Evolutionary conservation across 30 jellyfish, hydroid and myxozoan species (phyloP), one percentile per base, ranked within the genome.

Genomic region (Hydractinia symbiolongicarpus): DNA sequence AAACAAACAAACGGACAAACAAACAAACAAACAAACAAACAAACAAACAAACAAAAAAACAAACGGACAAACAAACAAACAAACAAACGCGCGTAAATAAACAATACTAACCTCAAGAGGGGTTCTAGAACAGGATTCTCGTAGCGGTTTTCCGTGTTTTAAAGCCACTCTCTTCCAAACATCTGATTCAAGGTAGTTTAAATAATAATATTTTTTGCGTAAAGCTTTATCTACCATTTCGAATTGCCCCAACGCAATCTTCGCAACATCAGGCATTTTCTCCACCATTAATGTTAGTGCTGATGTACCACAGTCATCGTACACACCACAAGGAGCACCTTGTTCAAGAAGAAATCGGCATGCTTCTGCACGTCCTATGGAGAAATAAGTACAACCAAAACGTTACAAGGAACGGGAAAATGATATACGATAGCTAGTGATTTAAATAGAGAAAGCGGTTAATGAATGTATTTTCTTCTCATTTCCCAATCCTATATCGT

Each of bases 261-360:
- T 81, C n/a, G 96, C 99, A 54, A 94, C 95, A 72, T 94, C 96
- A 0, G 99, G 99, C 99, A 88, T 94, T 82, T 88, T 94, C 54
- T 78, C 92, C 3, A 88, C 72, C 96, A 94, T 86, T 21, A 79
- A 40, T 11, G 93, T 50, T 60, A 94, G 61, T 8, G 93, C 94
- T 6, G 95, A 82, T 17, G 89, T 88, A 5, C 99, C 99, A 54
- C 86, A 70, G 55, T 85, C 94, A 82, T 94, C 96, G 77, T 67
- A 87, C 50, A 94, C 95, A 9, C 99, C 99, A 11, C 89, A 95
- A 5, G 99, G 99, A 4, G 96, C 96, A 4, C 96, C 99, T 40
- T 81, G 80, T 67, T 82, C 90, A 55, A 93, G 77, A 52, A 93
- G 72, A 57, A 83, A 82, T 30, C 88, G 82, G 54, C 90, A 83